Percentiles rank a stretch among this genome's conserved stretches.
Conservation (phyloP, 1,140 invertebrate species). For the Holcopasites calliopsidis region DNA sequence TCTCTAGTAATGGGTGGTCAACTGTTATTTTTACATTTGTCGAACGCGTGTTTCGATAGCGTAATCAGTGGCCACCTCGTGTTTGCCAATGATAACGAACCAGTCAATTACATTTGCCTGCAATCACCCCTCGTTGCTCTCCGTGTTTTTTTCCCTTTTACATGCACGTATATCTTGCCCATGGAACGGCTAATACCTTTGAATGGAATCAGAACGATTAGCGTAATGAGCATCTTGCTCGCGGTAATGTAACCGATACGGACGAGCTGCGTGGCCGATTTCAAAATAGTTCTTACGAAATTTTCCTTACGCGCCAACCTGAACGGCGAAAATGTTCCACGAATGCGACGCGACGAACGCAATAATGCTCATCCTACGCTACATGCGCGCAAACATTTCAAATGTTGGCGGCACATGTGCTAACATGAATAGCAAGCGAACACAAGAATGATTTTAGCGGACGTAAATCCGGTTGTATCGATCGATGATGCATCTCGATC, state of each 20-base stretch:
- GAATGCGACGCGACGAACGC: neutral
- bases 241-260: neutral
- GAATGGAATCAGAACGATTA: neutral
- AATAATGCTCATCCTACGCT: conserved; percentile 33
- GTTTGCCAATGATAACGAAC: conserved; percentile 1
- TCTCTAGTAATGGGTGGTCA: conserved; percentile 19
- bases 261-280: neutral
- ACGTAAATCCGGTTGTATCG: conserved; percentile 27
- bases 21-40: conserved; percentile 40
- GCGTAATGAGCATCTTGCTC: neutral
- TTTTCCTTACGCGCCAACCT: neutral
- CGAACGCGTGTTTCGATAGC: conserved; percentile 36
- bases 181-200: too few relatives aligned
- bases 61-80: conserved; percentile 27
- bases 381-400: conserved; percentile 67
- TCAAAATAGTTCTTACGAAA: neutral
- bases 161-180: too few relatives aligned
- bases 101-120: conserved; percentile 28
- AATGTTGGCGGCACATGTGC: conserved; percentile 65
- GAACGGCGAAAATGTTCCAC: neutral
- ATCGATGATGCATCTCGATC: conserved; percentile 52
- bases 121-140: neutral
- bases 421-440: conserved; percentile 76
- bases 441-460: conserved; percentile 75
- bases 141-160: neutral